These are phyloP conservation scores for Vanacampus margaritifer DNA, from an alignment of 2,113 vertebrate genomes.

Conservation along the genomic window DNA sequence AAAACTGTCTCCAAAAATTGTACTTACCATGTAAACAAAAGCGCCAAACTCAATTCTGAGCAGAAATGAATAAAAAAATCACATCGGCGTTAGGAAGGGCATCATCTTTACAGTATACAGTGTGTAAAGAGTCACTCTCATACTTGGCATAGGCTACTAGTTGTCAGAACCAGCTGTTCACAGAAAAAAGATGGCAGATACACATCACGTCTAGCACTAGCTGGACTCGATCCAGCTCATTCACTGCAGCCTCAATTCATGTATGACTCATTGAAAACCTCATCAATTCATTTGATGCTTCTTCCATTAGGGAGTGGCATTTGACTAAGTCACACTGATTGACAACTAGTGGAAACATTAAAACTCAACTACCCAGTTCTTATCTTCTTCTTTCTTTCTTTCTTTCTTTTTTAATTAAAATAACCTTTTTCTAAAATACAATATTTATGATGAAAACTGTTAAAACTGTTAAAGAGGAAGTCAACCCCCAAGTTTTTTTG, in stretches of 20 bases:
- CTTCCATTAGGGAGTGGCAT: background rate
- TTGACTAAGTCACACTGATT: background rate
- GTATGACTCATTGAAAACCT: constrained; percentile 6
- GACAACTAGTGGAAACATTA: background rate
- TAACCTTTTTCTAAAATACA: no score
- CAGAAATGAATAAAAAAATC: background rate
- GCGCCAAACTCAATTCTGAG: background rate
- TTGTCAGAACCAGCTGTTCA: constrained; percentile 22
- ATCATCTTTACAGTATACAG: background rate
- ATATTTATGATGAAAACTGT: no score
- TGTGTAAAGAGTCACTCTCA: constrained; percentile 4
- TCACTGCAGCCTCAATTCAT: constrained; percentile 23
- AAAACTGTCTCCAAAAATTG: background rate
- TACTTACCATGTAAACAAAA: background rate
- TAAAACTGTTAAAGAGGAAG: no score
- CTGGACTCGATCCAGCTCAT: constrained; percentile 37
- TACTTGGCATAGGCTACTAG: constrained; percentile 10
- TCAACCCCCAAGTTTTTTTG: no score
- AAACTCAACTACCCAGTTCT: background rate
- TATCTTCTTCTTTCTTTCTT: no score
- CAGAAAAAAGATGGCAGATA: constrained; percentile 20
- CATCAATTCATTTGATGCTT: background rate
- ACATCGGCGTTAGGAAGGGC: background rate
- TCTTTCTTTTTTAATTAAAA: no score
- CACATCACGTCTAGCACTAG: constrained; percentile 29